These are phyloP conservation scores for Phania funesta DNA, from an alignment of 2,888 invertebrate genomes.

Conservation along the genomic window DNA sequence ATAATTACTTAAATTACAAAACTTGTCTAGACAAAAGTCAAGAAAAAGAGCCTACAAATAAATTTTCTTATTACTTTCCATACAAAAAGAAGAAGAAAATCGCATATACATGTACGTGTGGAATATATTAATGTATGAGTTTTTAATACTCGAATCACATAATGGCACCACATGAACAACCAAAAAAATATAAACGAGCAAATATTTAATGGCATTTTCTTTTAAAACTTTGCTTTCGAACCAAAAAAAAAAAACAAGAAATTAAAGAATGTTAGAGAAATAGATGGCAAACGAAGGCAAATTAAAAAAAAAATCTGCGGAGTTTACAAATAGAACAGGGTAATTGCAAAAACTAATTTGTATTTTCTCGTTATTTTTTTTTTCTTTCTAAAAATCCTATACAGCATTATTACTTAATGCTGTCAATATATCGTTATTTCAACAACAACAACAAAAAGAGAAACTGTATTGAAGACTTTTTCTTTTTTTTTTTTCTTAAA, in stretches of 20 bases:
- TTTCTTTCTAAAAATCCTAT: background rate
- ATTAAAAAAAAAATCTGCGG: background rate
- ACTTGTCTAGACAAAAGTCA: conserved; percentile 52
- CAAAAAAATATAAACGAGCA: background rate
- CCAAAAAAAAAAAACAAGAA: background rate
- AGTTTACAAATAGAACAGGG: background rate
- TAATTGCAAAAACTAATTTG: conserved; percentile 59
- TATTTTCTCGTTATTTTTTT: conserved; percentile 4
- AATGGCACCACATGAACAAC: background rate
- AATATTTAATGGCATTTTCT: conserved; percentile 38
- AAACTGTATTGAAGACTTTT: conserved; percentile 34
- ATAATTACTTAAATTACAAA: conserved; percentile 38
- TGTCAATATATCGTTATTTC: conserved; percentile 38
- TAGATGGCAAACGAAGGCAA: background rate
- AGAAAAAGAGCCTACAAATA: background rate
- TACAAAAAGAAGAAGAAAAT: background rate
- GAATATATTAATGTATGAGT: conserved; percentile 43
- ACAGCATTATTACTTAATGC: conserved; percentile 33
- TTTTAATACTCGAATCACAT: conserved; percentile 14
- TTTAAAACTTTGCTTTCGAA: conserved; percentile 12
- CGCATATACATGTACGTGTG: background rate
- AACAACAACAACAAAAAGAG: conserved; percentile 8
- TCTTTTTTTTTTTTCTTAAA: conserved; percentile 16
- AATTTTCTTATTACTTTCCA: conserved; percentile 3
- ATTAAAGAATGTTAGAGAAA: conserved; percentile 16